Percentiles rank a stretch among this genome's conserved stretches.
Conservation (phyloP, 2,797 vertebrate species). For the Selene dorsalis region DNA sequence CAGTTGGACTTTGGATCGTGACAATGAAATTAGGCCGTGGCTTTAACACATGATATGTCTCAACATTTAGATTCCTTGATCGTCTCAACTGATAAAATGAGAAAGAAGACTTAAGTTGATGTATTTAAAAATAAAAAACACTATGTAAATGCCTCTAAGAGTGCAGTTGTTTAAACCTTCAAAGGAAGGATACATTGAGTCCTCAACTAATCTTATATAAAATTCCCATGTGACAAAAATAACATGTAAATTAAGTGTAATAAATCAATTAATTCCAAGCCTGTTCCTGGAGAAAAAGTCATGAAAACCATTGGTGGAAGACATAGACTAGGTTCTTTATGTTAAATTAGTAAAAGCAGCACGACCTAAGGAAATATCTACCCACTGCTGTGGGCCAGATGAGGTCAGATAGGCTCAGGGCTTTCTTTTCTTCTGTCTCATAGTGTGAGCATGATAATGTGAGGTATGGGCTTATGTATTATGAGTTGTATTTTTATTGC, state of each 20-base stretch:
- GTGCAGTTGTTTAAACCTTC: background rate
- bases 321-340: background rate
- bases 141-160: background rate
- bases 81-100: slow-evolving; percentile 25
- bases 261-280: background rate
- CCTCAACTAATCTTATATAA: background rate
- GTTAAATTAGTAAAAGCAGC: background rate
- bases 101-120: background rate
- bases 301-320: background rate
- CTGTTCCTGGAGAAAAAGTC: background rate
- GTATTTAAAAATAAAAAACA: background rate
- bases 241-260: background rate
- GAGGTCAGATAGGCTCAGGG: too few relatives aligned
- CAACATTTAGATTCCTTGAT: slow-evolving; percentile 28
- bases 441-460: too few relatives aligned
- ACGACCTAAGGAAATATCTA: background rate
- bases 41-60: slow-evolving; percentile 16
- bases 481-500: too few relatives aligned
- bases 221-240: background rate
- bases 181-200: background rate
- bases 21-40: slow-evolving; percentile 57
- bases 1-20: slow-evolving; percentile 82
- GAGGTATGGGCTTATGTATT: too few relatives aligned
- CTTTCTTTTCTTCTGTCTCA: too few relatives aligned
- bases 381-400: too few relatives aligned